A percentile compares a stretch with the other conserved stretches of the same genome.
Evolutionary conservation across 2,888 invertebrate genomes (phyloP).

Genomic region (Eueremaeus valkanovi): DNA sequence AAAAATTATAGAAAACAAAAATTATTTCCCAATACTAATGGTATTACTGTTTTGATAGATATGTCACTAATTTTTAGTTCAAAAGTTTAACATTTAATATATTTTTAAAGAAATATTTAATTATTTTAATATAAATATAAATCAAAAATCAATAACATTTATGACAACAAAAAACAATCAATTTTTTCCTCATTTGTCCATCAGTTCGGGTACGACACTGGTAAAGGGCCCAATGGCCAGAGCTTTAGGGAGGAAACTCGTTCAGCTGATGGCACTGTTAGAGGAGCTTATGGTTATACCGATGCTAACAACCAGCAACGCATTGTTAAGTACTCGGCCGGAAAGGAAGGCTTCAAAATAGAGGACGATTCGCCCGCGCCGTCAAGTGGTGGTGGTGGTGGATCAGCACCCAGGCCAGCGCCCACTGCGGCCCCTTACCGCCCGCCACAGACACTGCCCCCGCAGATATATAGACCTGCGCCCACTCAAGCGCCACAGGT

Average conservation of each 20-base stretch:
- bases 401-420: neutral
- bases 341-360: slow-evolving; percentile 46
- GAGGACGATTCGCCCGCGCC: slow-evolving; percentile 43
- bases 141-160: neutral
- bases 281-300: slow-evolving; percentile 48
- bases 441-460: neutral
- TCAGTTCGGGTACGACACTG: slow-evolving; percentile 48
- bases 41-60: too few species aligned
- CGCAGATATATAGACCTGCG: neutral
- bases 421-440: neutral
- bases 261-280: slow-evolving; percentile 48
- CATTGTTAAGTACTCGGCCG: slow-evolving; percentile 46
- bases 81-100: neutral
- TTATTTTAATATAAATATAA: neutral
- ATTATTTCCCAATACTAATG: too few species aligned
- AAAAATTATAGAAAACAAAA: too few species aligned
- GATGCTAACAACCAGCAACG: slow-evolving; percentile 46
- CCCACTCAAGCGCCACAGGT: neutral
- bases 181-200: neutral
- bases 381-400: neutral
- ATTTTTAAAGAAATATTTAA: too few species aligned
- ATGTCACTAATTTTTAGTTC: too few species aligned
- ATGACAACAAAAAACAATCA: too few species aligned
- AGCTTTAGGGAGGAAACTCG: slow-evolving; percentile 48
- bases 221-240: slow-evolving; percentile 47